phyloP scores from a whole-genome alignment of 2,113 vertebrate species.

The Noctilio leporinus region DNA sequence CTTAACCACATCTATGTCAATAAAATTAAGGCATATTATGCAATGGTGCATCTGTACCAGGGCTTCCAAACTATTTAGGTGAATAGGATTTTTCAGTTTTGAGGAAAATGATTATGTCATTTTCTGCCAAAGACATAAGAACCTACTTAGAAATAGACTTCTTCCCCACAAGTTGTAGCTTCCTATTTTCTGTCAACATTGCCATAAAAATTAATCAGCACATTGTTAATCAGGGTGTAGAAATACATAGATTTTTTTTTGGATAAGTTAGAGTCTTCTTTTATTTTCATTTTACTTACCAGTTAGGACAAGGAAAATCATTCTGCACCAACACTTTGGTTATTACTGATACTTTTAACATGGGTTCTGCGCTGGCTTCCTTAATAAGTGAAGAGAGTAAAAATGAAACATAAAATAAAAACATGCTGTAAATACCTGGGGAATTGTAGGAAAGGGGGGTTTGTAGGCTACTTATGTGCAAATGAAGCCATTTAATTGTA shows the following conservation, averaged over 20 bases:
- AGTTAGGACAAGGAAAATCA: background rate
- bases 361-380: background rate
- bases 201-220: background rate
- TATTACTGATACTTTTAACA: background rate
- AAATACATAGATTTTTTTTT: background rate
- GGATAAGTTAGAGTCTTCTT: background rate
- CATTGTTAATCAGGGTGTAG: background rate
- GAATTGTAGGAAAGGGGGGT: conserved; percentile 35
- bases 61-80: background rate
- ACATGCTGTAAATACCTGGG: background rate
- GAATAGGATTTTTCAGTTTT: background rate
- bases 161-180: background rate
- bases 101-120: background rate
- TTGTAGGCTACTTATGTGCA: conserved; percentile 56
- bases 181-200: background rate
- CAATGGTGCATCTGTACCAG: background rate
- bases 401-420: conserved; percentile 41
- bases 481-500: conserved; percentile 72
- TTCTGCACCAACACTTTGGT: background rate
- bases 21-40: background rate
- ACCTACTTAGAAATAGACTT: background rate
- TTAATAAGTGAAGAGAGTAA: conserved; percentile 23
- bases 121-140: background rate
- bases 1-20: background rate
- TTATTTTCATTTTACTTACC: background rate